A percentile compares a stretch with the other conserved stretches of the same genome.
Conservation (phyloP, 1,140 invertebrate genomes). For the Melipona quadrifasciata region DNA sequence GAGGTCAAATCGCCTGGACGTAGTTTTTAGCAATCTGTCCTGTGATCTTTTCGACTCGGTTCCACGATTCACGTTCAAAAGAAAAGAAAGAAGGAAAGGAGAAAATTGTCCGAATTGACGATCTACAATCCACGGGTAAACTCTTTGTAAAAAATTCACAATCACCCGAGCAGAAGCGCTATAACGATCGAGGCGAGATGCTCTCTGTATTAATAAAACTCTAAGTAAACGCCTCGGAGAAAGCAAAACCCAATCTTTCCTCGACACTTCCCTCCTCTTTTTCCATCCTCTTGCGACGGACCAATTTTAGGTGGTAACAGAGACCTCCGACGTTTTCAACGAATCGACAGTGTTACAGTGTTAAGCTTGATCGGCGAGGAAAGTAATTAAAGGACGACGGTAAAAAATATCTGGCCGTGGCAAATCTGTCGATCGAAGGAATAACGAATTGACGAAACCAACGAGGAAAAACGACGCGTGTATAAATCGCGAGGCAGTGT, state of each 20-base stretch:
- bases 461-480: slow-evolving; percentile 11
- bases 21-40: background rate
- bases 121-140: slow-evolving; percentile 58
- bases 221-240: slow-evolving; percentile 30
- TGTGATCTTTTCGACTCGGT: background rate
- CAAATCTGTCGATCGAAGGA: background rate
- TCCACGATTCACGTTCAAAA: background rate
- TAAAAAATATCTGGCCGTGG: background rate
- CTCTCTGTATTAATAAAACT: slow-evolving; percentile 58
- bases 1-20: too few species aligned
- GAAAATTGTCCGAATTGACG: slow-evolving; percentile 40
- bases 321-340: slow-evolving; percentile 16
- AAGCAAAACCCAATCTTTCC: slow-evolving; percentile 14
- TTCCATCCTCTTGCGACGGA: background rate
- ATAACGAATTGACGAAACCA: background rate
- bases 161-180: slow-evolving; percentile 33
- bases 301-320: background rate
- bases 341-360: background rate
- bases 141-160: slow-evolving; percentile 57
- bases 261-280: slow-evolving; percentile 18
- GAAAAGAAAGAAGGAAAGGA: background rate
- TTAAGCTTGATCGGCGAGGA: background rate
- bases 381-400: background rate
- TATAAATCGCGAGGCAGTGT: slow-evolving; percentile 6
- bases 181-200: slow-evolving; percentile 21